Evolutionary conservation across 2,888 invertebrate genomes (phyloP).

Genomic region (Limnephilus marmoratus): DNA sequence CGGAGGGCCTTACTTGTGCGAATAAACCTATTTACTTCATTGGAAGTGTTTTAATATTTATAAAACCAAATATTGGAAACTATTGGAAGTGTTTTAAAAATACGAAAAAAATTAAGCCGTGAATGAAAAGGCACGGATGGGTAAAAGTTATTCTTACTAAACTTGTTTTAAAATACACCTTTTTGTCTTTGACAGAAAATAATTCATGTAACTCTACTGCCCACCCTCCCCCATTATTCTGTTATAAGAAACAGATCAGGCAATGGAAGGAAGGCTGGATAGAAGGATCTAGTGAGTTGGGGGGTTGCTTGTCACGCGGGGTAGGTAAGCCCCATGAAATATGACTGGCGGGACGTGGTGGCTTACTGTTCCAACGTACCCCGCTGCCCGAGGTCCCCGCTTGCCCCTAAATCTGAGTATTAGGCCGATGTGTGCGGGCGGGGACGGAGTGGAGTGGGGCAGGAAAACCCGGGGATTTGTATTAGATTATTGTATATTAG

Average conservation of each 20-base stretch:
- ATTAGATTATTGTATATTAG: constrained; percentile 31
- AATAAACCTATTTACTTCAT: too few species aligned
- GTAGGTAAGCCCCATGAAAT: constrained; percentile 64
- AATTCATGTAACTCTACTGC: neutral
- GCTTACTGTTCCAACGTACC: constrained; percentile 55
- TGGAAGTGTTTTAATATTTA: too few species aligned
- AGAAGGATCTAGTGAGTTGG: constrained; percentile 47
- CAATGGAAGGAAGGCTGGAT: constrained; percentile 52
- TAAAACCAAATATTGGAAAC: neutral
- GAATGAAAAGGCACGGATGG: neutral
- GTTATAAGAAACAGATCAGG: constrained; percentile 58
- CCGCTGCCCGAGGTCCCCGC: constrained; percentile 15
- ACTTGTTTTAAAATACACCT: neutral
- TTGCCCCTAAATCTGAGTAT: constrained; percentile 6
- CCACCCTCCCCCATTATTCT: constrained; percentile 29
- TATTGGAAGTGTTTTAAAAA: neutral
- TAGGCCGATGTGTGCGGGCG: neutral
- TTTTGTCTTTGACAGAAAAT: neutral
- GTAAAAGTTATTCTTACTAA: neutral
- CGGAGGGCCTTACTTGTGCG: too few species aligned
- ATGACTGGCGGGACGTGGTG: constrained; percentile 65
- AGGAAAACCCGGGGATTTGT: constrained; percentile 19
- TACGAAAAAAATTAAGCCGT: neutral
- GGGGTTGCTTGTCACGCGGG: constrained; percentile 37
- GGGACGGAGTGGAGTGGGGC: neutral